These are phyloP conservation scores for Acropternis orthonyx DNA, from an alignment of 2,797 vertebrate species.

Conservation along the genomic window DNA sequence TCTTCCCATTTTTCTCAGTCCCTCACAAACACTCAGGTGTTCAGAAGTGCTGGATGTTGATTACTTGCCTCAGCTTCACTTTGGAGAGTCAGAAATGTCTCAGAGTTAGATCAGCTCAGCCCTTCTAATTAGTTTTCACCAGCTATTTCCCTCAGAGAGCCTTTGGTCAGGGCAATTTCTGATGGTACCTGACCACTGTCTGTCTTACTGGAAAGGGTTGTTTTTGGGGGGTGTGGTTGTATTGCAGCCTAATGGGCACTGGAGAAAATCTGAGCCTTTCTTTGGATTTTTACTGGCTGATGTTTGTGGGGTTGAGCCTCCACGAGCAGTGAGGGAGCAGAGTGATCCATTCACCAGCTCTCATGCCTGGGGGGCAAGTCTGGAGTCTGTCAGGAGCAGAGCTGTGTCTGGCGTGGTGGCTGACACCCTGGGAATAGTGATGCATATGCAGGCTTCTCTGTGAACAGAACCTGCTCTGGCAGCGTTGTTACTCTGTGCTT, in stretches of 20 bases:
- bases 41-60: neutral
- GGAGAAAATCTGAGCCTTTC: neutral
- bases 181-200: neutral
- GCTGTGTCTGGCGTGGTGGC: neutral
- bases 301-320: neutral
- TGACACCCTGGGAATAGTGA: neutral
- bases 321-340: accelerated
- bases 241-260: neutral
- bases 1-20: neutral
- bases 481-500: neutral
- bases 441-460: neutral
- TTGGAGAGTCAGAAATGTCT: neutral
- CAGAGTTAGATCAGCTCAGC: neutral
- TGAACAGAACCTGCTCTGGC: neutral
- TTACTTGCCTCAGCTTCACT: neutral
- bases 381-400: accelerated
- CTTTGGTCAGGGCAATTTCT: neutral
- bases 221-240: neutral
- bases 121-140: neutral
- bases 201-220: neutral
- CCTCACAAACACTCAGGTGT: neutral
- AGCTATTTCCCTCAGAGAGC: neutral
- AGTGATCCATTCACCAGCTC: accelerated
- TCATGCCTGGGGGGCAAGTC: accelerated
- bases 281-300: neutral